A percentile compares a stretch with the other conserved stretches of the same genome.
Evolutionary conservation across 2,888 invertebrate species (phyloP).

Genomic region (Onthophagus sagittarius): DNA sequence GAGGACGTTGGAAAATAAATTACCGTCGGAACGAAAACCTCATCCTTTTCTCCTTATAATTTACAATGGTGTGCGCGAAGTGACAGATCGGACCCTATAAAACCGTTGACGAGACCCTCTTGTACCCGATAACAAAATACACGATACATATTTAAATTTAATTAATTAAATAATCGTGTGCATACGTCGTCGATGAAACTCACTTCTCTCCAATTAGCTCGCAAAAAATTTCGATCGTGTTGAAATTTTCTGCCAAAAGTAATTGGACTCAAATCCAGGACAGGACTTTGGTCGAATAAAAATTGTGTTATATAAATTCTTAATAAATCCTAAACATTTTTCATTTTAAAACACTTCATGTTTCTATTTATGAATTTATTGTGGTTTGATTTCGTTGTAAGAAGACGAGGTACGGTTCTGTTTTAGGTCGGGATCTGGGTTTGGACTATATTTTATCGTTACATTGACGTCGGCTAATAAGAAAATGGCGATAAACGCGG

Average conservation of each 20-base stretch:
- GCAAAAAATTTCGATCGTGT: not conserved
- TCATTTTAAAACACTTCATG: not conserved
- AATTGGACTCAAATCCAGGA: not conserved
- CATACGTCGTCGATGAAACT: not conserved
- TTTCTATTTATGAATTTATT: not conserved
- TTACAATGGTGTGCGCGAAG: not conserved
- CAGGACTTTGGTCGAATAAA: not conserved
- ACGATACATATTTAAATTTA: slow-evolving; percentile 22
- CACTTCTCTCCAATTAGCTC: not conserved
- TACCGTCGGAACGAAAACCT: slow-evolving; percentile 6
- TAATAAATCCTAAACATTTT: too few species aligned
- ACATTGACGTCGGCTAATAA: slow-evolving; percentile 11
- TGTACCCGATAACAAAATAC: slow-evolving; percentile 21
- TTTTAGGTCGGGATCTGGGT: not conserved
- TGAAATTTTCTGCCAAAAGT: not conserved
- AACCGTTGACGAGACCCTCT: slow-evolving; percentile 16
- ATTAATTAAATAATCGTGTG: slow-evolving; percentile 21
- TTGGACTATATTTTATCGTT: slow-evolving; percentile 6
- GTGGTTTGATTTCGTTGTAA: not conserved
- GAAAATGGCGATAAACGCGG: slow-evolving; percentile 11
- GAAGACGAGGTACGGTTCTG: not conserved
- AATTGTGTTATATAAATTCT: too few species aligned
- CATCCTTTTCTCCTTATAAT: not conserved
- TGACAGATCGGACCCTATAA: not conserved
- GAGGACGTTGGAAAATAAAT: slow-evolving; percentile 2